Percentiles rank a stretch among this genome's conserved stretches.
Conservation (phyloP, 2,888 invertebrate genomes). For the Cephus sareptanus region DNA sequence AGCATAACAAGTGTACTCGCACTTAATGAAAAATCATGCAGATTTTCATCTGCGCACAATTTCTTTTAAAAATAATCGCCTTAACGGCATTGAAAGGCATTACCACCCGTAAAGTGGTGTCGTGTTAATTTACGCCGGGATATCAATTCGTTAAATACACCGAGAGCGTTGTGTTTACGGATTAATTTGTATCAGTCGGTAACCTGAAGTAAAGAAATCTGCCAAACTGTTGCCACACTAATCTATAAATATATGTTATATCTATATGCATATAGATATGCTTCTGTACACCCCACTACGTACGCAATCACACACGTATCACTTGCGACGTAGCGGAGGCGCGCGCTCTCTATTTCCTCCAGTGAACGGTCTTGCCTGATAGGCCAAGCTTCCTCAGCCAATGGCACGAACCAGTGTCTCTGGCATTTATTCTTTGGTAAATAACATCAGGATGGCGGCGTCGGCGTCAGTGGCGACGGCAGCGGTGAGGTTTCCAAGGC, state of each 20-base stretch:
- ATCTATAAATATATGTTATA: not conserved
- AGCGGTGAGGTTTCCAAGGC: constrained; percentile 37
- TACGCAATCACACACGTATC: not conserved
- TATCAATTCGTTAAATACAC: not conserved
- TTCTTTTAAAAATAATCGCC: not conserved
- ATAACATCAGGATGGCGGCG: not conserved
- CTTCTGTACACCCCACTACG: not conserved
- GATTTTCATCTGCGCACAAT: not conserved
- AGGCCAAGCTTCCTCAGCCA: not conserved
- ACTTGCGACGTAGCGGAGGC: not conserved
- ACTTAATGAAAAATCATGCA: not conserved
- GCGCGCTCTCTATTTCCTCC: not conserved
- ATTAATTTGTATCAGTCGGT: not conserved
- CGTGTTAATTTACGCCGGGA: not conserved
- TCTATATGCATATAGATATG: not conserved
- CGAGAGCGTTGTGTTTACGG: not conserved
- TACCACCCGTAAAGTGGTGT: not conserved
- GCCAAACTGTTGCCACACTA: not conserved
- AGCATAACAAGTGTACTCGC: not conserved
- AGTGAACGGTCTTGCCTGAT: not conserved
- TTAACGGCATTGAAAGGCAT: not conserved
- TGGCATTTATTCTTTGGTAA: not conserved
- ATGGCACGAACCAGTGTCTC: not conserved
- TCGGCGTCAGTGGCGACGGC: not conserved
- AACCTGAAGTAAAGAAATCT: not conserved